Base-by-base conservation (phyloP, 2,113 vertebrate genomes). In the Gallinago jamesoni region DNA sequence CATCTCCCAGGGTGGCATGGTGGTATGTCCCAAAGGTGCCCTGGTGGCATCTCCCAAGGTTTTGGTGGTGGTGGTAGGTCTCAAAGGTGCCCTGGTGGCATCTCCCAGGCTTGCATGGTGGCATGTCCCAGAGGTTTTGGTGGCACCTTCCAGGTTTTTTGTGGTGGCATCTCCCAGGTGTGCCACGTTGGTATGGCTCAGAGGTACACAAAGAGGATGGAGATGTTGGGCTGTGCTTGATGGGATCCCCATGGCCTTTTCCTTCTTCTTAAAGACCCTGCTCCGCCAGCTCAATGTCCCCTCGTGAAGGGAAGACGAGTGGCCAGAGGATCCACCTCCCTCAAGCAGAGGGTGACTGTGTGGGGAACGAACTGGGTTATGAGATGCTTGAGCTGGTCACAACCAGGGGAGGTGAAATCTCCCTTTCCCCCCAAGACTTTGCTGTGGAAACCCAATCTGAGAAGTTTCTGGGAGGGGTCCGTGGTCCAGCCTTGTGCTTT, bases 21-120 rank as follows among this genome's bases (percentile, higher is more conserved):
- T 27, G 37, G 10, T 33, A n/a, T 30, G 10, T 80, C 24, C 7
- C 22, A 28, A 37, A 30, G 43, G 11, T 24, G 27, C 19, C 19
- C 0, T 16, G 68, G 68, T 70, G 48, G 19, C 25, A 11, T 52
- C 25, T 9, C 25, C 27, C 1, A 41, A 35, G 27, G 7, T 3
- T 72, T 28, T 6, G 1, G 0, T 39, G 48, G n/a, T 21, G n/a
- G n/a, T 21, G n/a, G 33, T 4, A 16, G 1, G 17, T 13, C 9
- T 9, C 22, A 19, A 10, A 8, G 14, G 2, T 31, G 10, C 10
- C 8, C 2, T 52, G 43, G 45, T 35, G 31, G 22, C 35, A 24
- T 24, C 11, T 39, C 39, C 53, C 1, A 31, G 14, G 27, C 7
- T 1, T 53, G 27, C 15, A 14, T 41, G 52, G 53, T 33, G 22